Base-by-base conservation (phyloP, 2,888 invertebrate genomes). In the Phaedon cochleariae region DNA sequence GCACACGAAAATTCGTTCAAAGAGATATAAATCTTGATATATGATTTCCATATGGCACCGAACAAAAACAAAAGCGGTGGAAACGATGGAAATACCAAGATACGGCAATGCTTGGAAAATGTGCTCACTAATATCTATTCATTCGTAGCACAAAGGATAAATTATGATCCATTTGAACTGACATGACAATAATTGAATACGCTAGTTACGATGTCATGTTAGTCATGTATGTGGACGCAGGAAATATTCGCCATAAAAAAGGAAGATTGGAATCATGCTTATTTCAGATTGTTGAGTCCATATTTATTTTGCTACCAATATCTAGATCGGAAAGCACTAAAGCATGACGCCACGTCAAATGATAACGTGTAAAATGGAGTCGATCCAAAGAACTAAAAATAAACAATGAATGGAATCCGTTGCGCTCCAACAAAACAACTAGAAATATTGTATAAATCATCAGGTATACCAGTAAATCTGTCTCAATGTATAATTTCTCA, bases 31-130 rank as follows among this genome's bases (percentile, higher is more conserved):
- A 71, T 71, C 71, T 71, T 69, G 68, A 71, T 71, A 55, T 67
- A 63, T 71, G 55, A 65, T 71, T 57, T 69, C 67, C 68, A 71
- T 71, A 67, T 71, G 71, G 67, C 65, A 59, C 60, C 61, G 65
- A 59, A 53, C 59, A 65, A 65, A 69, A 62, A 68, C 62, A 68
- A 65, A 57, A 53, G 62, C 65, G 54, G 31, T 60, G 53, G 62
- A 63, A 67, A 65, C 68, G 67, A 65, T 59, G 62, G 61, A 65
- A 68, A 62, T 53, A 64, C 64, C 65, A 65, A 67, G 64, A 67
- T 64, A 62, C 68, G 71, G 71, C 67, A 69, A 61, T 64, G 63
- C 62, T 59, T 59, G 45, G 59, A 67, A 68, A 67, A 62, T 65
- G 53, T 60, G 62, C 62, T 59, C 62, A 62, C 66, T 66, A 62